Conservation (phyloP, 2,113 vertebrate species). For the Cheirogaleus medius region DNA sequence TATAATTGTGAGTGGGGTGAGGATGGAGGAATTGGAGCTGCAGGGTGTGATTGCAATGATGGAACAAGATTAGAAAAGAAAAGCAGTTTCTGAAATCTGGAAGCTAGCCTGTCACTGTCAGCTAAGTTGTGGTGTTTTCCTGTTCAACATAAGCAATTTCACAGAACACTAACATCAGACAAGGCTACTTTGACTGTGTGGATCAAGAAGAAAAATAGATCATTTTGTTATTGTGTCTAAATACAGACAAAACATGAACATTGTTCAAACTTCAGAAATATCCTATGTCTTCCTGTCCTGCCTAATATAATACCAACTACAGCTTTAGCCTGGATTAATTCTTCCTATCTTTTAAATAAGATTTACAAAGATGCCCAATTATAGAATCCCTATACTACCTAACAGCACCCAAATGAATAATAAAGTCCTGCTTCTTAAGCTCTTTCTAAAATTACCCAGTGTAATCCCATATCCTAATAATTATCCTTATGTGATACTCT, state of each 20-base stretch:
- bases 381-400: background rate
- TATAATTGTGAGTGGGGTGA: background rate
- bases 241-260: background rate
- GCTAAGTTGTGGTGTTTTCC: background rate
- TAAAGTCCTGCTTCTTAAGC: background rate
- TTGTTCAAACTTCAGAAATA: background rate
- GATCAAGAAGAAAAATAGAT: background rate
- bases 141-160: background rate
- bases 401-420: background rate
- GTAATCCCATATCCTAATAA: background rate
- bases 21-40: background rate
- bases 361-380: background rate
- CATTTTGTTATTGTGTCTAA: background rate
- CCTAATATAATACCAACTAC: background rate
- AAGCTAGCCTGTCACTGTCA: fast-evolving
- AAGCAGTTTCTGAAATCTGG: background rate
- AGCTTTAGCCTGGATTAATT: background rate
- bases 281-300: background rate
- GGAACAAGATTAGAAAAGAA: background rate
- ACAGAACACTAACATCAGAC: background rate
- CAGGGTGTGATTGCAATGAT: background rate
- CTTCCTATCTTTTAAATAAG: background rate
- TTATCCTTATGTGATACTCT: background rate
- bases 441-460: background rate
- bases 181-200: background rate